Evolutionary conservation across 2,113 vertebrate species (phyloP), one percentile per base, ranked within the genome.

Genomic region (Urocitellus parryii): DNA sequence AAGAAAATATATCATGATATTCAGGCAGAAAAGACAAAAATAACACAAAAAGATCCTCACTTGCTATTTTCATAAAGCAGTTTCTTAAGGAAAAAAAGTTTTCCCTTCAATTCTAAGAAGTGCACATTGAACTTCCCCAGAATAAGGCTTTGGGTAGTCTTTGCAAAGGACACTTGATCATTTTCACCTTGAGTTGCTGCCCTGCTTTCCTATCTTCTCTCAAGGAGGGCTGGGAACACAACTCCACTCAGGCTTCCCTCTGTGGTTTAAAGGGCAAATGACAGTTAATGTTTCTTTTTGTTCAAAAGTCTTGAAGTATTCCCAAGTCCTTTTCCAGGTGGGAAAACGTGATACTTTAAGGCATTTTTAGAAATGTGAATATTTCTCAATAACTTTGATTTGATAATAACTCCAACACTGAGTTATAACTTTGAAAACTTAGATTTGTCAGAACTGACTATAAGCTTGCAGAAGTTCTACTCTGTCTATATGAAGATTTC

Each of bases 1-100:
- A 32, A 85, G 56, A 94, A 95, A 77, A 42, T 34, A 58, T n/a
- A 34, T 92, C 48, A 45, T 39, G 39, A 58, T 58, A 61, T 72
- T 90, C 25, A 74, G 51, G 17, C 5, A 25, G 18, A 81, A 92
- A 79, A 95, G 63, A 90, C 12, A 96, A 91, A 96, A 91, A 68
- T 72, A 56, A 1, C 58, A 91, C 20, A 20, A 72, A 89, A 93
- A 80, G 8, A 1, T 65, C 25, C 13, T 96, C 34, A 48, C 24
- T 70, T 96, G 20, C 67, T 81, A 82, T 79, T 92, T 94, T 92
- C 24, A 73, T 42, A 65, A 61, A 92, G 24, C 3, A 61, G 11
- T 74, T 82, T 61, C 81, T 96, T 88, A 53, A 94, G 84, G 56
- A n/a, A 48, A 80, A 39, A 7, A 42, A 70, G 4, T 16, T 74